Evolutionary conservation across 1,140 invertebrate species (phyloP).

Genomic region (Zaprionus tsacasi): DNA sequence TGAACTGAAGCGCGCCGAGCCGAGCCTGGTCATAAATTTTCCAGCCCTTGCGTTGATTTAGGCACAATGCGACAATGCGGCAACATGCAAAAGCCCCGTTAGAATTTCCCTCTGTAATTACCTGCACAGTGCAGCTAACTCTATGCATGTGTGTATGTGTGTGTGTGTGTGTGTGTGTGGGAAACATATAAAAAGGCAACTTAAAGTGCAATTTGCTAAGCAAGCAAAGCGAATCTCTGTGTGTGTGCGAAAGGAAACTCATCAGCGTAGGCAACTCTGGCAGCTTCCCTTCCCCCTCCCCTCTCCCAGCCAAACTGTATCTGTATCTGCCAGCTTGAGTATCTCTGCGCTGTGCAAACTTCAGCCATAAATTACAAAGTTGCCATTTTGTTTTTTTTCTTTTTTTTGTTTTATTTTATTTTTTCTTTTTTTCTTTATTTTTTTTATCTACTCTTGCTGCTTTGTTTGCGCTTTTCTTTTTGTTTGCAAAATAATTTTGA

Average conservation of each 20-base stretch:
- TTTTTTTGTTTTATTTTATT: constrained; percentile 31
- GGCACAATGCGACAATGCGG: constrained; percentile 75
- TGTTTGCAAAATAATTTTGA: constrained; percentile 83
- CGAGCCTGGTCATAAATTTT: constrained; percentile 58
- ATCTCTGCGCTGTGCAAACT: constrained; percentile 65
- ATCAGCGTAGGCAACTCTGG: constrained; percentile 41
- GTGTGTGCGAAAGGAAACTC: constrained; percentile 50
- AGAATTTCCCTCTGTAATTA: constrained; percentile 56
- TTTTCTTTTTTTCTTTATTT: constrained; percentile 15
- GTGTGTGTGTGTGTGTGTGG: constrained; percentile 10
- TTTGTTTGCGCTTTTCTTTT: constrained; percentile 52
- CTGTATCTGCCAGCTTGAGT: constrained; percentile 38
- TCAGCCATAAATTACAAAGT: constrained; percentile 82
- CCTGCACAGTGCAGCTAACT: constrained; percentile 18
- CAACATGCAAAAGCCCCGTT: constrained; percentile 57
- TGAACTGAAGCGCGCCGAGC: neutral
- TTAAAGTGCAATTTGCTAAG: constrained; percentile 17
- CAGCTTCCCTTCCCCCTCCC: neutral
- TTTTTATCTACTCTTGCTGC: constrained; percentile 1
- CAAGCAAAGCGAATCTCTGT: constrained; percentile 29
- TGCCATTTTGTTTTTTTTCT: constrained; percentile 81
- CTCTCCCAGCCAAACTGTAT: neutral
- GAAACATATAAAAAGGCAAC: constrained; percentile 42
- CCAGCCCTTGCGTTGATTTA: constrained; percentile 67
- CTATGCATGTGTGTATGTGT: neutral